Base-by-base conservation (phyloP, 2,113 vertebrate species). In the Vulpes lagopus region DNA sequence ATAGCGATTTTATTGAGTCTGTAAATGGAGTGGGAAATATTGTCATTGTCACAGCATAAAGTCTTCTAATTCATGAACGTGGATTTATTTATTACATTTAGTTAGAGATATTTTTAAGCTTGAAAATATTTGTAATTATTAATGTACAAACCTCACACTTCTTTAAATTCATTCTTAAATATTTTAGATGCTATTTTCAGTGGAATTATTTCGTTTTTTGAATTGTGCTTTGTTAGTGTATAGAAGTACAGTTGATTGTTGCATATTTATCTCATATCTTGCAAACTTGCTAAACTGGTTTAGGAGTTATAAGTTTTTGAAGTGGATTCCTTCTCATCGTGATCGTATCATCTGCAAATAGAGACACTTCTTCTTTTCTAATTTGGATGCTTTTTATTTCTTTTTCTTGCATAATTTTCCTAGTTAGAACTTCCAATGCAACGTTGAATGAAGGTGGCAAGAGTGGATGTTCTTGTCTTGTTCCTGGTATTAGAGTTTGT, bases 151-250 rank as follows among this genome's bases (percentile, higher is more conserved):
- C 78, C 30, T 78, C 84, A 19, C 9, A n/a, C 17, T 53, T 74
- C 11, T 83, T 91, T 76, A 83, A 57, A 83, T 64, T 65, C 76
- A 90, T 83, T 65, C 25, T 49, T 60, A 71, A 71, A 30, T 62
- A 27, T 35, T 84, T 92, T 92, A 20, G 22, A 84, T 15, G 20
- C 38, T 22, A n/a, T 83, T 82, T 92, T 92, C 71, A 71, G n/a
- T 64, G 19, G 25, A 27, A 83, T 76, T 53, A 90, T 65, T 90
- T 76, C 20, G 65, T 57, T 76, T 94, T 94, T 84, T 89, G 60
- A 15, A 49, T 84, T 90, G 49, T 94, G 89, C 8, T n/a, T 83
- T 57, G 25, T 57, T 83, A 64, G n/a, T 43, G 32, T 76, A n/a
- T 57, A 76, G 59, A 65, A 55, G 65, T 57, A 53, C 19, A 83